A percentile compares a stretch with the other conserved stretches of the same genome.
Evolutionary conservation across 2,797 vertebrate genomes (phyloP).

Genomic region (Philypnodon macrostomus): DNA sequence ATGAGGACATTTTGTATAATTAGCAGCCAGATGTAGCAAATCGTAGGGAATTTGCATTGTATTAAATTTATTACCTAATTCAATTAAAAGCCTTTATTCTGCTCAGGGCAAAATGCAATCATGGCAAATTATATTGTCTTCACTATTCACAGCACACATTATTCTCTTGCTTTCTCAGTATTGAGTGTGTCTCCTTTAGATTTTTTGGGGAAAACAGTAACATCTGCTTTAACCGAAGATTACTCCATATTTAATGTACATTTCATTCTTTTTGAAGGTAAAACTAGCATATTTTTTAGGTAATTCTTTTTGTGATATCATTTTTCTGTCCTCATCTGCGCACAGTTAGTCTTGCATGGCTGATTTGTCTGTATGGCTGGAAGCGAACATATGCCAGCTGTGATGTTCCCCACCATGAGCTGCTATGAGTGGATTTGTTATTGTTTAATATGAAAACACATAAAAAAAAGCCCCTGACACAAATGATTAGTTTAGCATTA

Average conservation of each 20-base stretch:
- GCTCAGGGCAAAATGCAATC: slow-evolving; percentile 1
- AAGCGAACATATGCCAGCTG: slow-evolving; percentile 17
- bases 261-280: too few species aligned
- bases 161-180: neutral
- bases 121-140: slow-evolving; percentile 4
- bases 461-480: neutral
- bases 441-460: slow-evolving; percentile 1
- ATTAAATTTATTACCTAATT: slow-evolving; percentile 3
- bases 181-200: neutral
- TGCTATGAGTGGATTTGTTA: slow-evolving; percentile 2
- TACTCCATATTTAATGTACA: too few species aligned
- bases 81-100: slow-evolving; percentile 3
- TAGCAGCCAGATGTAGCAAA: too few species aligned
- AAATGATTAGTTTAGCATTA: too few species aligned
- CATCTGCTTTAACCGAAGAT: neutral
- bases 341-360: slow-evolving; percentile 11
- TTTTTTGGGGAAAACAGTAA: neutral
- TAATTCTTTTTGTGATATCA: neutral
- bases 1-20: neutral
- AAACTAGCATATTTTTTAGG: too few species aligned
- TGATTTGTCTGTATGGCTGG: slow-evolving; percentile 13
- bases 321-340: neutral
- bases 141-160: slow-evolving; percentile 7
- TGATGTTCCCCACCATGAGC: neutral
- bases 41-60: neutral